Conservation (phyloP, 1,140 invertebrate genomes). For the Sarcophaga bullata region DNA sequence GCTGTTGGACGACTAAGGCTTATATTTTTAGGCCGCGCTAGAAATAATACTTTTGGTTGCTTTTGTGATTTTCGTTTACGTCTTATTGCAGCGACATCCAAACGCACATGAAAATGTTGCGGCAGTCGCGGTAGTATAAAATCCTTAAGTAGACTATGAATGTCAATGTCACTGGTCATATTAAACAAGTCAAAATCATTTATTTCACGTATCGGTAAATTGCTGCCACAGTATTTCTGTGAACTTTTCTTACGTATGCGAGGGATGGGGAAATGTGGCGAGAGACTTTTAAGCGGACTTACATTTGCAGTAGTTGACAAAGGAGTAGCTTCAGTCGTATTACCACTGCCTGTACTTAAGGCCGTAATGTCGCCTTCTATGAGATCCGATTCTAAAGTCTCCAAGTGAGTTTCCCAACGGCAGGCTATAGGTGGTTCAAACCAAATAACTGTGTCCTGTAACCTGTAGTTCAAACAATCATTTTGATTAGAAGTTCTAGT, state of each 20-base stretch:
- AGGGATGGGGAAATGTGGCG: constrained; percentile 53
- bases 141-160: constrained; percentile 60
- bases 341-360: constrained; percentile 36
- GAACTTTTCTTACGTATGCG: constrained; percentile 49
- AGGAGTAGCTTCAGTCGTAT: constrained; percentile 49
- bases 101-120: constrained; percentile 58
- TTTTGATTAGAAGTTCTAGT: neutral
- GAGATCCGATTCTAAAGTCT: constrained; percentile 57
- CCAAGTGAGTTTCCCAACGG: constrained; percentile 73
- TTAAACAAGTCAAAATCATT: constrained; percentile 59
- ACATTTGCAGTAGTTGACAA: constrained; percentile 57
- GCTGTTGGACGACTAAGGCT: constrained; percentile 31
- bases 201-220: constrained; percentile 54
- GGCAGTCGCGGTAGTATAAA: constrained; percentile 63
- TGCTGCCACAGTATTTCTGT: constrained; percentile 49
- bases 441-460: constrained; percentile 82
- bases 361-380: constrained; percentile 53
- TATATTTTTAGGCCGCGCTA: constrained; percentile 55
- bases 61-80: constrained; percentile 36
- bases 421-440: constrained; percentile 84
- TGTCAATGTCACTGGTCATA: constrained; percentile 59
- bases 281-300: constrained; percentile 59
- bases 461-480: constrained; percentile 46
- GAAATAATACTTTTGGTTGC: constrained; percentile 52
- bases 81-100: constrained; percentile 45